A percentile compares a stretch with the other conserved stretches of the same genome.
Evolutionary conservation across 1,140 invertebrate genomes (phyloP).

Genomic region (Nymphalis io): DNA sequence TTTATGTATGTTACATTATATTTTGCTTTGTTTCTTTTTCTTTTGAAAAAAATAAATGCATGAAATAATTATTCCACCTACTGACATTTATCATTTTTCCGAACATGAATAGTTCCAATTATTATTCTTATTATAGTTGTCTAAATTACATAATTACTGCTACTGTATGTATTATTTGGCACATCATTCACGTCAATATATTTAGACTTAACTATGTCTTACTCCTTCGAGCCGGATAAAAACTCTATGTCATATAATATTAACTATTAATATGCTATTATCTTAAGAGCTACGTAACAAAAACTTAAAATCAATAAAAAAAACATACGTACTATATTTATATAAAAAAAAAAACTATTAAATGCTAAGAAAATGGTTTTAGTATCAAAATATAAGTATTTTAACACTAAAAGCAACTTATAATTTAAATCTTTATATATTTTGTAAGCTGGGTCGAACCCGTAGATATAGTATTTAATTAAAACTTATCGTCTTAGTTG

Average conservation of each 20-base stretch:
- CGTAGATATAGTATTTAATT: slow-evolving; percentile 19
- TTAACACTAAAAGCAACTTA: slow-evolving; percentile 20
- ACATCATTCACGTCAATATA: slow-evolving; percentile 35
- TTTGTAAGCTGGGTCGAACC: slow-evolving; percentile 24
- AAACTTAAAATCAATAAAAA: background rate
- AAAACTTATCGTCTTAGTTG: background rate
- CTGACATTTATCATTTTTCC: background rate
- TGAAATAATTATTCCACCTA: background rate
- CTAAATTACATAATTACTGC: background rate
- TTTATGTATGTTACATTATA: background rate
- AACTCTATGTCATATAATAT: background rate
- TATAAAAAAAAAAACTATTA: slow-evolving; percentile 10
- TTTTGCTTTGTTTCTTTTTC: background rate
- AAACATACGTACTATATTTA: background rate
- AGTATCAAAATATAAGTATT: slow-evolving; percentile 13
- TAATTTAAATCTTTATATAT: background rate
- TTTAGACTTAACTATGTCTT: slow-evolving; percentile 4
- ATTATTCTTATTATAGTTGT: background rate
- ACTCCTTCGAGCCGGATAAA: background rate
- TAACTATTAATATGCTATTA: background rate
- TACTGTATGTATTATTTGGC: slow-evolving; percentile 30
- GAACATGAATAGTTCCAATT: background rate
- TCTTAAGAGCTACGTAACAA: slow-evolving; percentile 6
- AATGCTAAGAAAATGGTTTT: slow-evolving; percentile 21
- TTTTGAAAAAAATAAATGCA: background rate